phyloP scores from a whole-genome alignment of 2,888 invertebrate species.

The Steromphala cineraria region DNA sequence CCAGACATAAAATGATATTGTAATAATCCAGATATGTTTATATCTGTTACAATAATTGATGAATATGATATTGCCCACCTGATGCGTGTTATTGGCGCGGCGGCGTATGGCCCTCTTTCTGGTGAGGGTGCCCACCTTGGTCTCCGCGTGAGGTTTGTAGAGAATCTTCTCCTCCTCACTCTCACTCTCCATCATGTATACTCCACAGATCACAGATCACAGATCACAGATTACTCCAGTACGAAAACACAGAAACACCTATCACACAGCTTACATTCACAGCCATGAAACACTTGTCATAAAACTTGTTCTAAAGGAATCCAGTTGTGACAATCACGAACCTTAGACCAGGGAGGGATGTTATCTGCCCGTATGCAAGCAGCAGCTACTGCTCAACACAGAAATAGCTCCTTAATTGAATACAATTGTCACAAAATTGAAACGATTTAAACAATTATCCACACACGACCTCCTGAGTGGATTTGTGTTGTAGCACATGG shows the following conservation, averaged over 20 bases:
- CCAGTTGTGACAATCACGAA: background rate
- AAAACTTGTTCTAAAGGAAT: no score
- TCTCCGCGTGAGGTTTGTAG: background rate
- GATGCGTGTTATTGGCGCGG: background rate
- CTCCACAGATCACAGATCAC: no score
- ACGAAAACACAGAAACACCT: no score
- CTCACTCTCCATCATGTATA: background rate
- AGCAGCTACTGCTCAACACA: background rate
- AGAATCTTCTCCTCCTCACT: background rate
- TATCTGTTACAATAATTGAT: no score
- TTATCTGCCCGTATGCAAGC: background rate
- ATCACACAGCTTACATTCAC: no score
- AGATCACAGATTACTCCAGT: no score
- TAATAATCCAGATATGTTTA: no score
- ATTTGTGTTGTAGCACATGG: background rate
- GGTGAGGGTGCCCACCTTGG: background rate
- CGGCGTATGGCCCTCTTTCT: slow-evolving; percentile 6
- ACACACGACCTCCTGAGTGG: background rate
- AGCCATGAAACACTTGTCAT: no score
- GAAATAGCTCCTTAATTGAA: background rate
- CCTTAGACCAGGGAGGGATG: background rate
- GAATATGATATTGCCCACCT: background rate
- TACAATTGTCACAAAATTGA: background rate
- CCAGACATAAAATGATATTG: no score
- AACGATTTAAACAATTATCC: background rate